These are phyloP conservation scores for Choloepus hoffmanni DNA, from an alignment of 2,113 vertebrate species.

Conservation along the genomic window DNA sequence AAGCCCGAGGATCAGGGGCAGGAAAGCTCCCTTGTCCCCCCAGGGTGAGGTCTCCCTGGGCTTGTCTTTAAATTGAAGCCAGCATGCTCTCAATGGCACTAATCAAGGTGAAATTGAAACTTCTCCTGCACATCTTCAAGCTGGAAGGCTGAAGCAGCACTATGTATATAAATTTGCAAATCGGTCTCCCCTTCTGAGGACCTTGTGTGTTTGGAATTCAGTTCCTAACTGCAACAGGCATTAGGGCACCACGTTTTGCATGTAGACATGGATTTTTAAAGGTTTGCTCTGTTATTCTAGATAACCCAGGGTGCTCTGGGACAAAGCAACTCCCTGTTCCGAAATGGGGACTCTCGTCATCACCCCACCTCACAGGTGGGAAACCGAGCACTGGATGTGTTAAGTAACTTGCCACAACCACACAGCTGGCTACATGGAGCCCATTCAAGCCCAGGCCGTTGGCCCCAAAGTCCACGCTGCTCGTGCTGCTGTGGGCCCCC, in stretches of 20 bases:
- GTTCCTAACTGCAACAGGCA: fast-evolving
- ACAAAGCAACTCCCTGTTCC: background rate
- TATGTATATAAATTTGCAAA: fast-evolving
- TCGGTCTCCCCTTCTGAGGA: fast-evolving
- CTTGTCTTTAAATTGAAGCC: background rate
- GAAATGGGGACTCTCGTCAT: background rate
- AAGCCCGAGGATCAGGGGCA: background rate
- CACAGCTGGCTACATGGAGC: background rate
- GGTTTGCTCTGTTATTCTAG: background rate
- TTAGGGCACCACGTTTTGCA: fast-evolving
- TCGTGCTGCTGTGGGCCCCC: fast-evolving
- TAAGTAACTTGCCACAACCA: background rate
- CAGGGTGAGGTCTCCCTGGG: too few relatives aligned
- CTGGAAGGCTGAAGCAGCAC: background rate
- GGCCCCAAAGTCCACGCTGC: background rate
- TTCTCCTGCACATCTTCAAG: background rate
- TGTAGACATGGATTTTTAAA: fast-evolving
- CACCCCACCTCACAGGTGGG: background rate
- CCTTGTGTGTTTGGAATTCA: fast-evolving
- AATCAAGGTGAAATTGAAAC: background rate
- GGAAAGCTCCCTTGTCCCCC: background rate
- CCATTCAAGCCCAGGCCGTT: fast-evolving
- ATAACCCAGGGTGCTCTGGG: fast-evolving
- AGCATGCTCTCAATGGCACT: fast-evolving
- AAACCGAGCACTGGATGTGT: background rate